These are phyloP conservation scores for Drosophila mimica DNA, from an alignment of 2,888 invertebrate genomes.

Conservation along the genomic window DNA sequence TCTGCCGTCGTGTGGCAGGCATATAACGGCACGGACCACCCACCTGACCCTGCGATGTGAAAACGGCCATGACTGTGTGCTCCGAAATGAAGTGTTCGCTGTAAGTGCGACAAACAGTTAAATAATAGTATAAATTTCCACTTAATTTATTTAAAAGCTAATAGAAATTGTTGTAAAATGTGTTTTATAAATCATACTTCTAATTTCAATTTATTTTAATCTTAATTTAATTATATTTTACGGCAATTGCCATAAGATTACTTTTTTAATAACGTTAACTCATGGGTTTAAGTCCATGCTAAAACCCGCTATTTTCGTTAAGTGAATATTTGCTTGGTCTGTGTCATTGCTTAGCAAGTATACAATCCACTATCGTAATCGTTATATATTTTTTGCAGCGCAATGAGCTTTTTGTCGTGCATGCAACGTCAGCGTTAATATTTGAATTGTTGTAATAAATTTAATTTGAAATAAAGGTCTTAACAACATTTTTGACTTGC, in stretches of 20 bases:
- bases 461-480: neutral
- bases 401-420: constrained; percentile 28
- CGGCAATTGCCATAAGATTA: neutral
- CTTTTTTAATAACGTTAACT: neutral
- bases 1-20: constrained; percentile 87
- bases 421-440: neutral
- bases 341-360: constrained; percentile 30
- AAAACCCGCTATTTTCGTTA: neutral
- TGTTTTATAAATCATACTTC: neutral
- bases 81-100: constrained; percentile 84
- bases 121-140: no score
- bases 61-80: constrained; percentile 85
- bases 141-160: neutral
- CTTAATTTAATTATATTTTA: neutral
- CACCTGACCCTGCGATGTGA: constrained; percentile 83
- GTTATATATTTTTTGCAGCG: neutral
- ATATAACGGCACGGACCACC: constrained; percentile 87
- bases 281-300: neutral
- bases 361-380: neutral
- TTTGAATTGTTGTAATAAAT: constrained; percentile 6
- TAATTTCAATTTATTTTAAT: neutral
- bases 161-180: neutral
- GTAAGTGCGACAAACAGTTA: constrained; percentile 23
- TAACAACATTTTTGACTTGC: neutral
- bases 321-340: neutral